Conservation (phyloP, 2,888 invertebrate species). For the Pristionchus japonicus region DNA sequence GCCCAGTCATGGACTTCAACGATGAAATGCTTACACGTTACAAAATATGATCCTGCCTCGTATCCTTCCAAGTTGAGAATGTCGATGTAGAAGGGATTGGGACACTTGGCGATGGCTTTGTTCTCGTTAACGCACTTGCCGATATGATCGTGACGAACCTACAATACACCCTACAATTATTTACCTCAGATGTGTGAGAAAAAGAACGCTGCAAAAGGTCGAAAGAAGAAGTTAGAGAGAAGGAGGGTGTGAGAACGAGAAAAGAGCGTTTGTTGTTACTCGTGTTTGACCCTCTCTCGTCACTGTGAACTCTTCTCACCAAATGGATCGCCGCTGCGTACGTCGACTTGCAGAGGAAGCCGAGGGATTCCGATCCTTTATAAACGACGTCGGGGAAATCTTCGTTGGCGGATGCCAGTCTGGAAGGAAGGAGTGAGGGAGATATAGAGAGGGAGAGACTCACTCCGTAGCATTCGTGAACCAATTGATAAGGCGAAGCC, state of each 20-base stretch:
- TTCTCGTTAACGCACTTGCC: neutral
- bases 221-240: neutral
- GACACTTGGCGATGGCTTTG: neutral
- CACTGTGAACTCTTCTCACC: constrained; percentile 1
- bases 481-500: neutral
- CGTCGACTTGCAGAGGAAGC: neutral
- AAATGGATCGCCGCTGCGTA: neutral
- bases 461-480: neutral
- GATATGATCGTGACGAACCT: neutral
- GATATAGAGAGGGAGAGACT: neutral
- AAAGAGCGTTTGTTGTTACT: neutral
- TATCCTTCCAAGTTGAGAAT: neutral
- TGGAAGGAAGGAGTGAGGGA: too few relatives aligned
- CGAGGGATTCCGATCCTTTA: neutral
- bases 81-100: neutral
- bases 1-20: neutral
- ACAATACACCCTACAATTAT: neutral
- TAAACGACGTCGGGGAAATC: neutral
- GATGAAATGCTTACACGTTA: constrained; percentile 1
- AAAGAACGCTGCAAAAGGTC: neutral
- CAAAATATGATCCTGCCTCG: neutral
- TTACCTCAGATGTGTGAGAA: too few relatives aligned
- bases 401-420: neutral
- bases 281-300: neutral
- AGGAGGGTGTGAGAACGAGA: too few relatives aligned